Evolutionary conservation across 2,888 invertebrate genomes (phyloP), one percentile per base, ranked within the genome.

Genomic region (Drosophila formosana): DNA sequence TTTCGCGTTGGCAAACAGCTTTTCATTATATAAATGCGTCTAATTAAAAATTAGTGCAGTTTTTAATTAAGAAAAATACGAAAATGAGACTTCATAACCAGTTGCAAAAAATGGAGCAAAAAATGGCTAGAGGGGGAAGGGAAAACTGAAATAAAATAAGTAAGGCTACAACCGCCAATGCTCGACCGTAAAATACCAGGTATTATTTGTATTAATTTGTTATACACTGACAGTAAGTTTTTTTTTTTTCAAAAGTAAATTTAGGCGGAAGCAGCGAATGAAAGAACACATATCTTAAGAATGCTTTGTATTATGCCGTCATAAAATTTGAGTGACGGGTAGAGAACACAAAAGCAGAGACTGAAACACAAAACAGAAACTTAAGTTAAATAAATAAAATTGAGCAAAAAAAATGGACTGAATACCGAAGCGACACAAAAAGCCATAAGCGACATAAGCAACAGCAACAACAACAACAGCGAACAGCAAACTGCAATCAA

Each of bases 21-120:
- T 49, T 72, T 66, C 65, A 49, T 77, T 77, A 66, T 63, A 76
- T 77, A 77, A 75, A 75, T 63, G 46, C 53, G 76, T 77, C 80
- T 85, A 84, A 84, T 84, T 84, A 82, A 84, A 85, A 87, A 87
- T 84, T 82, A 84, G 87, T 83, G 79, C 83, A 81, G 80, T 79
- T 82, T 82, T 86, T 81, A 86, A 84, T 84, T 84, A 83, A 82
- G 87, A 83, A 81, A 82, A 80, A 82, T 83, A 79, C 83, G 50
- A 80, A 86, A 87, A 82, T 84, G 80, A 85, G 81, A 88, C 85
- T 85, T 88, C 85, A 87, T 85, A 88, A 85, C 88, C 85, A 87
- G 84, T 80, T 85, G 83, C 85, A 85, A 85, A 85, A 83, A 79
- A 73, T 55, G 83, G 77, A 28, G 57, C 57, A 70, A 37, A 67